Base-by-base conservation (phyloP, 92 coral and sea anemone species). In the Galaxea fascicularis region DNA sequence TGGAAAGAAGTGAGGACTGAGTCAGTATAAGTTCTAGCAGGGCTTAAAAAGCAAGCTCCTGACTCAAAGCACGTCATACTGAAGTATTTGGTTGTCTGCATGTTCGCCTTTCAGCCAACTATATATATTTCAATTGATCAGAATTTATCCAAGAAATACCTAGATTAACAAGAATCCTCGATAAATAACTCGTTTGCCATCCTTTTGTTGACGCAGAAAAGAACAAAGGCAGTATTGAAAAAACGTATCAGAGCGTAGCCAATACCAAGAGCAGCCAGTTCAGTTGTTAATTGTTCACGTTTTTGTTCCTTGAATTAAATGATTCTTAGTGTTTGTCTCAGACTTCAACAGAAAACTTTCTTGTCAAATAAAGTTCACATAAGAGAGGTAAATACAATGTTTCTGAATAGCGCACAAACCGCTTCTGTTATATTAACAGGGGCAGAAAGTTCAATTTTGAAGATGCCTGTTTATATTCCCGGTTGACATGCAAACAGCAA, bases 191-290 rank as follows among this genome's bases (percentile, higher is more conserved):
- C 58, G 58, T 67, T 67, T 67, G 30, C 22, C 29, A 53, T 79
- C 74, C 29, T 67, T 79, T 29, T 56, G 65, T 79, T 65, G 58
- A 63, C 27, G 18, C 58, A 44, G 59, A 28, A 80, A 80, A 51
- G 46, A 82, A 70, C 77, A 70, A 71, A 70, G 57, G 86, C 59
- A 56, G 78, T 60, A 41, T 69, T 70, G 78, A 82, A 82, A 6
- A 82, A 70, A 69, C 9, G 26, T 58, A 58, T 45, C 78, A 20
- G 58, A 82, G 78, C 78, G 70, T 82, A 44, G 28, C 26, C 70
- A 54, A 71, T 71, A 70, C 85, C 69, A 63, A 24, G 73, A 16
- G 62, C 27, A 31, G 63, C 17, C 84, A 51, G 65, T 65, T 67
- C 67, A 54, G 66, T 47, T 69, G 22, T 80, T 80, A 67, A n/a